Conservation (phyloP, 2,797 vertebrate species). For the Falco berigora region DNA sequence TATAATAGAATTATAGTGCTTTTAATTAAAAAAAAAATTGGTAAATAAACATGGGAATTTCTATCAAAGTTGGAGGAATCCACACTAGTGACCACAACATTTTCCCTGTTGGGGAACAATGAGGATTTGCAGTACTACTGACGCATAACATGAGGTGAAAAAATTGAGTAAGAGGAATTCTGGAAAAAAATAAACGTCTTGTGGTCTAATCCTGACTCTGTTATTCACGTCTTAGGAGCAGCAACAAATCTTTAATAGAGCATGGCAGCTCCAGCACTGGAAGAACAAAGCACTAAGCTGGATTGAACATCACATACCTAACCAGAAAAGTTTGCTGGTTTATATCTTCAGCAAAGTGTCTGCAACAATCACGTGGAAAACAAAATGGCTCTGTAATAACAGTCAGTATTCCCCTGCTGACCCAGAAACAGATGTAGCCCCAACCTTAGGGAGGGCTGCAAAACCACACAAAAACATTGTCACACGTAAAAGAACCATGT, state of each 20-base stretch:
- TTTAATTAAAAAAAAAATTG: neutral
- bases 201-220: neutral
- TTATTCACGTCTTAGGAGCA: neutral
- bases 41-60: neutral
- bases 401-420: neutral
- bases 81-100: neutral
- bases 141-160: neutral
- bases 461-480: neutral
- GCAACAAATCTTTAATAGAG: neutral
- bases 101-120: neutral
- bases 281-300: neutral
- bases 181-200: neutral
- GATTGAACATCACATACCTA: neutral
- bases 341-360: neutral
- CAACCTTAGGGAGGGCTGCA: neutral
- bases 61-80: neutral
- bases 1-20: neutral
- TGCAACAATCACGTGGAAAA: neutral
- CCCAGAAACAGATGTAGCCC: neutral
- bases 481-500: neutral
- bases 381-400: neutral
- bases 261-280: neutral
- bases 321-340: neutral
- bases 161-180: neutral
- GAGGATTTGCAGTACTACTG: neutral